Evolutionary conservation across 2,797 vertebrate species (phyloP).

Genomic region (Myotis pilosus): DNA sequence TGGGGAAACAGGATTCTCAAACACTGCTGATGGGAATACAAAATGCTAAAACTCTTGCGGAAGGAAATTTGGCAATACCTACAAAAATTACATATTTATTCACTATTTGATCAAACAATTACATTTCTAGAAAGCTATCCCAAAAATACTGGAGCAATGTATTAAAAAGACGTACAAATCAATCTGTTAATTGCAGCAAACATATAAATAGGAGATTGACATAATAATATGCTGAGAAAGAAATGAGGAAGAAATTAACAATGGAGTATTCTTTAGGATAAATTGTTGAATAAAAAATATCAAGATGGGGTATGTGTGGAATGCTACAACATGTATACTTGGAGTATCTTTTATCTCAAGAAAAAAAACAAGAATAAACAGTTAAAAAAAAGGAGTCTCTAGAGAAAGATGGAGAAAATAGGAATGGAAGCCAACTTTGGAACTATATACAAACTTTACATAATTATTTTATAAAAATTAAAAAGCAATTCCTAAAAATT

Average conservation of each 20-base stretch:
- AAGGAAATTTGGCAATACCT: conserved; percentile 37
- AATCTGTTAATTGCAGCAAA: background rate
- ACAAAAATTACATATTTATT: background rate
- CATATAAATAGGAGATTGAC: background rate
- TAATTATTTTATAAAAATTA: background rate
- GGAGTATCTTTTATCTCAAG: background rate
- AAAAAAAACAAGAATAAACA: background rate
- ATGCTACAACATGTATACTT: background rate
- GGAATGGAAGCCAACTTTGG: background rate
- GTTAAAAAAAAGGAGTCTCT: background rate
- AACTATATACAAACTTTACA: background rate
- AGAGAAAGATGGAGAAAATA: background rate
- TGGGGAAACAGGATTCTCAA: conserved; percentile 15
- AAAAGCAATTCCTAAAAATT: background rate
- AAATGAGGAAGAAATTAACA: background rate
- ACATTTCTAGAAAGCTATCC: background rate
- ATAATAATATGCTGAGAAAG: background rate
- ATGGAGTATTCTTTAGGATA: background rate
- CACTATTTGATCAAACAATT: conserved; percentile 20
- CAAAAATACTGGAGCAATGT: background rate
- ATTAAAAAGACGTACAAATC: conserved; percentile 4
- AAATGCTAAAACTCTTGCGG: background rate
- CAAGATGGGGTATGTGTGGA: background rate
- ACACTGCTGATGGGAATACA: background rate
- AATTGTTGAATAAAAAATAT: background rate